These are phyloP conservation scores for Pteropus alecto DNA, from an alignment of 2,113 vertebrate species.

Conservation along the genomic window DNA sequence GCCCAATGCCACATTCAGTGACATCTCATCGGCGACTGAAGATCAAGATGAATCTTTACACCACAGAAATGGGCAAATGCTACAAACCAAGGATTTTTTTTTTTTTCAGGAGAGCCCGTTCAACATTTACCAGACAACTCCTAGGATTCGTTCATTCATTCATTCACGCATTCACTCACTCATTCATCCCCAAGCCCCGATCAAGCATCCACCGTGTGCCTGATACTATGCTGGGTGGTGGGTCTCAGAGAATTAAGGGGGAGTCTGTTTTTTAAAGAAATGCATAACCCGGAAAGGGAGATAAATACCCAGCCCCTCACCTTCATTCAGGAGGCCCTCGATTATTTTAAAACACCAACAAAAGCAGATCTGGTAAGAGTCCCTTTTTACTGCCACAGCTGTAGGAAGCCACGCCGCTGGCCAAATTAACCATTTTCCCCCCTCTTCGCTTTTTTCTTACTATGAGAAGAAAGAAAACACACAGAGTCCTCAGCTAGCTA, in stretches of 20 bases:
- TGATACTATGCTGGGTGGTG: neutral
- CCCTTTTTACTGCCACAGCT: fast-evolving
- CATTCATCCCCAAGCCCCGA: neutral
- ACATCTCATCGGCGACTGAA: too few species aligned
- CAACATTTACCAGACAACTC: neutral
- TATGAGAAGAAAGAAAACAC: neutral
- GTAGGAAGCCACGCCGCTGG: neutral
- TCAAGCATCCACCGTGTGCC: neutral
- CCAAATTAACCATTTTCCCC: fast-evolving
- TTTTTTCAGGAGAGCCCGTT: neutral
- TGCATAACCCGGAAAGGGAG: neutral
- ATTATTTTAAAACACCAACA: neutral
- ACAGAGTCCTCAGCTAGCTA: neutral
- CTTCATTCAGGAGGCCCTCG: neutral
- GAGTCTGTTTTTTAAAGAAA: neutral
- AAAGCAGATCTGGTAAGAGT: neutral
- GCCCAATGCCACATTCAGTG: neutral
- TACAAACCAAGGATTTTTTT: neutral
- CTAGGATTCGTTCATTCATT: neutral
- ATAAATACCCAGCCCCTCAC: neutral
- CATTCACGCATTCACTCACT: too few species aligned
- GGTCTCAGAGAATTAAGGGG: neutral
- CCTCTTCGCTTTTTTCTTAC: neutral
- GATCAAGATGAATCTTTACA: neutral
- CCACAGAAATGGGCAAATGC: neutral